These are phyloP conservation scores for Oscheius onirici DNA, from an alignment of 2,888 invertebrate species.

Conservation along the genomic window DNA sequence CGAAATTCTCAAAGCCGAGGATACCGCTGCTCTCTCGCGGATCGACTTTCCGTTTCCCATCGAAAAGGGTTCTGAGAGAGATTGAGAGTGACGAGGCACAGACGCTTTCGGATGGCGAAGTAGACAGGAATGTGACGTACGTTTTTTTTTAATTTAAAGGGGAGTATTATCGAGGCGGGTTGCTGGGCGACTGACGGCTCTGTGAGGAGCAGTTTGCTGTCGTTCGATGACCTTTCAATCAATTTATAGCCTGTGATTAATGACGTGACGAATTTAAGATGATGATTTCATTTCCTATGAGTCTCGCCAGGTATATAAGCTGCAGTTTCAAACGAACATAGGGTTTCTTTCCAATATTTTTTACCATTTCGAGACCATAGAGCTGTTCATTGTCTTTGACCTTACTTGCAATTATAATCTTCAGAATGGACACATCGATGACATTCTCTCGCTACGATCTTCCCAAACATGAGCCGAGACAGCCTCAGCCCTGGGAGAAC, in stretches of 20 bases:
- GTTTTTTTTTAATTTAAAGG: neutral
- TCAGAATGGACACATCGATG: constrained; percentile 32
- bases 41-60: constrained; percentile 68
- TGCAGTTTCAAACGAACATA: neutral
- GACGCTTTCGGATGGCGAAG: constrained; percentile 4
- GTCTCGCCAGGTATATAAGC: neutral
- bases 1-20: constrained; percentile 63
- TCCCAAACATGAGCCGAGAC: constrained; percentile 52
- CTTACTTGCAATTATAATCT: neutral
- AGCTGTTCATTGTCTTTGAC: no score
- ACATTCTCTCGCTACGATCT: constrained; percentile 45
- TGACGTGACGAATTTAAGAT: no score
- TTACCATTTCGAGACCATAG: no score
- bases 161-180: neutral
- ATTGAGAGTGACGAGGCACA: constrained; percentile 44
- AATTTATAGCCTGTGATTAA: neutral
- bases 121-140: neutral
- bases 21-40: constrained; percentile 64
- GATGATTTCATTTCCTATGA: neutral
- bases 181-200: neutral
- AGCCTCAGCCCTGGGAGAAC: constrained; percentile 49
- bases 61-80: constrained; percentile 62
- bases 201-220: neutral
- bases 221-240: neutral
- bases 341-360: neutral